Conservation (phyloP, 2,797 vertebrate genomes). For the Mionectes olivaceus region DNA sequence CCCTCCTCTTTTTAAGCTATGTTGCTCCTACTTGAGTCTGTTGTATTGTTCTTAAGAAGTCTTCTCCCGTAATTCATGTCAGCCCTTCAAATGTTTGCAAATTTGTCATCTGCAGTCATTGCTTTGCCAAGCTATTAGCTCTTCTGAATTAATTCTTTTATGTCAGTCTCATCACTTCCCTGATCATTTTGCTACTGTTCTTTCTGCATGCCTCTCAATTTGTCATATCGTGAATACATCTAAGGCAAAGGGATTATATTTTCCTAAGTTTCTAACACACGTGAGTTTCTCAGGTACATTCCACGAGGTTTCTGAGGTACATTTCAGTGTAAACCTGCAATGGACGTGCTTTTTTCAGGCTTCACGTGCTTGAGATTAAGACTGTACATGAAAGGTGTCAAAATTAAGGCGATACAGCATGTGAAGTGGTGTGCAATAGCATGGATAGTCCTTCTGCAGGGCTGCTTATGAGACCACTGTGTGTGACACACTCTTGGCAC, state of each 20-base stretch:
- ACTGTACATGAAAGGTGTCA: background rate
- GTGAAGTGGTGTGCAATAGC: background rate
- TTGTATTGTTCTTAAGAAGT: background rate
- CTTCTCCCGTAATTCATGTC: conserved; percentile 36
- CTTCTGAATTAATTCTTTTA: conserved; percentile 18
- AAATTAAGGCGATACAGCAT: background rate
- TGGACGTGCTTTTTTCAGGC: fast-evolving
- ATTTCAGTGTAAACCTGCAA: background rate
- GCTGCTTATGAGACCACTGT: background rate
- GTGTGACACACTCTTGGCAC: background rate
- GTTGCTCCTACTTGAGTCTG: conserved; percentile 26
- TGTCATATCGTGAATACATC: background rate
- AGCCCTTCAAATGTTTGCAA: conserved; percentile 55
- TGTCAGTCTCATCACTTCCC: background rate
- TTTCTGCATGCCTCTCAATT: background rate
- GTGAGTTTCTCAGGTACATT: background rate
- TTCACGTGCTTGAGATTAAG: background rate
- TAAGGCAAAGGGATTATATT: background rate
- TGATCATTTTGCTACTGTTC: conserved; percentile 7
- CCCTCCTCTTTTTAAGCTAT: background rate
- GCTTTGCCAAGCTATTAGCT: conserved; percentile 44
- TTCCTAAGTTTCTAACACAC: background rate
- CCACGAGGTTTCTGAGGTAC: background rate
- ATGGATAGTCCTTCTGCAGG: background rate
- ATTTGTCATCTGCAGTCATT: conserved; percentile 32